phyloP scores from a whole-genome alignment of 92 coral and sea anemone genomes.

The Epizoanthus ramosus region DNA sequence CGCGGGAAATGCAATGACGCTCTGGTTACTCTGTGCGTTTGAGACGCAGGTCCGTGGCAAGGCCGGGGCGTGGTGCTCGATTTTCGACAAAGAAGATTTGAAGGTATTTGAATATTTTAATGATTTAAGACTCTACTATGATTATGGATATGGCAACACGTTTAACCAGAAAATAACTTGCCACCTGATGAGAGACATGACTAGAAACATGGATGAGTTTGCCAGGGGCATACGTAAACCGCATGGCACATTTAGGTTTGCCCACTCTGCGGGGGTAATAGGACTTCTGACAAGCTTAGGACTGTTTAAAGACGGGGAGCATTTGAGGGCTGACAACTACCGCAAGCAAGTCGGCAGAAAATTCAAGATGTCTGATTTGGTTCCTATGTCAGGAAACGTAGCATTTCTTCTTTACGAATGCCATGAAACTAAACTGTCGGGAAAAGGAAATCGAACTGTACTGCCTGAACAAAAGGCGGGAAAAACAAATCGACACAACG shows the following conservation, averaged over 20 bases:
- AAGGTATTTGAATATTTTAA: constrained; percentile 76
- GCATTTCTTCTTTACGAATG: constrained; percentile 83
- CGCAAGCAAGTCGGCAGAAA: constrained; percentile 54
- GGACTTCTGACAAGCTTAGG: constrained; percentile 77
- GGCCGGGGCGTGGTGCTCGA: constrained; percentile 74
- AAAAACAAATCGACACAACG: too few species aligned
- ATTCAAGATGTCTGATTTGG: constrained; percentile 70
- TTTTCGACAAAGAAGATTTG: constrained; percentile 72
- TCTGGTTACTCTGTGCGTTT: constrained; percentile 83
- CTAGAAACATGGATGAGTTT: constrained; percentile 49
- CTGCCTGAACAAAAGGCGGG: too few species aligned
- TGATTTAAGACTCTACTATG: constrained; percentile 74
- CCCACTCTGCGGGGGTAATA: constrained; percentile 77
- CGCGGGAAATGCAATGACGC: constrained; percentile 51
- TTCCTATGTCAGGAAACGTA: constrained; percentile 87
- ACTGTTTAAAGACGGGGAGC: constrained; percentile 71
- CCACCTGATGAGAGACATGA: constrained; percentile 57
- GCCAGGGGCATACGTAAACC: constrained; percentile 51
- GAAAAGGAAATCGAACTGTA: constrained; percentile 8
- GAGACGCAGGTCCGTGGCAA: constrained; percentile 75
- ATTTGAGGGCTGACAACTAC: constrained; percentile 76
- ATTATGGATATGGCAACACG: constrained; percentile 71
- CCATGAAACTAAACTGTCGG: neutral
- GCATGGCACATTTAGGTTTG: constrained; percentile 79
- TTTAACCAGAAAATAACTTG: constrained; percentile 81